Base-by-base conservation (phyloP, 2,797 vertebrate species). In the Hyperoplus lanceolatus region DNA sequence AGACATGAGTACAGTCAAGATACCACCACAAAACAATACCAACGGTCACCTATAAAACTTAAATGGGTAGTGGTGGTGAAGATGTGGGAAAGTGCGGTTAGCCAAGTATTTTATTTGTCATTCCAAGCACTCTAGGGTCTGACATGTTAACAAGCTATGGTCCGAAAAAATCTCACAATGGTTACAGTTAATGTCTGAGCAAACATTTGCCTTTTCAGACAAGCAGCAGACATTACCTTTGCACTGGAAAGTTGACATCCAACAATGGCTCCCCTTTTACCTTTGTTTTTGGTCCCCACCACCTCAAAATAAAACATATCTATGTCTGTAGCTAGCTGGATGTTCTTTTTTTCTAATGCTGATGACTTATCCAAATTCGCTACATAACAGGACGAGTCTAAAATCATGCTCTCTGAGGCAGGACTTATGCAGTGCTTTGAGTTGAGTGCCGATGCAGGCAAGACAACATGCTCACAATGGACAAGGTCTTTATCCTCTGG, bases 1-100 rank as follows among this genome's bases (percentile, higher is more conserved):
- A 43, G 50, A 77, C 63, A 70, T 83, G 14, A 65, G 9, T 16
- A 49, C 1, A 49, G 56, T 54, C 16, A 61, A 36, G 0, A 21
- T 45, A 62, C 54, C 43, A 78, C 41, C 64, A 63, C 43, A 48
- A 67, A 63, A 85, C 70, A 75, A 71, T 58, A 4, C 21, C 75
- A 76, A 81, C 51, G 4, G 16, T 78, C 21, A 64, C 16, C 45
- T 56, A 64, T 46, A 39, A 58, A 65, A 64, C 57, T 67, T 70
- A 72, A 79, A 74, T 55, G 51, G 57, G 10, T 1, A 7, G 53
- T 76, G 75, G 69, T 77, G 59, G 51, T 69, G 39, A 78, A 75
- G 49, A 42, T 65, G 56, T 79, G 56, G 42, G 60, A 58, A 18
- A 48, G 14, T 54, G 45, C 4, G 61, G 81, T 77, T 38, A 57